Evolutionary conservation across 2,113 vertebrate genomes (phyloP).

Genomic region (Crocuta crocuta): DNA sequence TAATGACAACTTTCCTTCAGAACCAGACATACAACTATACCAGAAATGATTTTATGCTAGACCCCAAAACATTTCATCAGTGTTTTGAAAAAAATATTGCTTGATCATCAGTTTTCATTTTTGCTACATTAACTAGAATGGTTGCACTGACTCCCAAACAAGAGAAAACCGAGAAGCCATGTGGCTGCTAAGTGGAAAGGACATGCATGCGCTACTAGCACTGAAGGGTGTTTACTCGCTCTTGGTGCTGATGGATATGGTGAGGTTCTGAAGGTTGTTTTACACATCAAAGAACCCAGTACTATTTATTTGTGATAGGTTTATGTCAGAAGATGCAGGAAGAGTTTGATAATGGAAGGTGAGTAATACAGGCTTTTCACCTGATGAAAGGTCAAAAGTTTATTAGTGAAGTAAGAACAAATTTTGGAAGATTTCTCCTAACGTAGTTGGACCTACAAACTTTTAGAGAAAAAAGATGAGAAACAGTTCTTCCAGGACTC

Average conservation of each 20-base stretch:
- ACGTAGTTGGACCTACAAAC: background rate
- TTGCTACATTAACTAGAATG: constrained; percentile 31
- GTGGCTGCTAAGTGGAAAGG: background rate
- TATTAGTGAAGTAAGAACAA: constrained; percentile 57
- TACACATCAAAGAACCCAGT: constrained; percentile 26
- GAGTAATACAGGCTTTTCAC: constrained; percentile 60
- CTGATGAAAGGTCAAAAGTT: constrained; percentile 66
- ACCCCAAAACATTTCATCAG: constrained; percentile 12
- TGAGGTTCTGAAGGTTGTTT: background rate
- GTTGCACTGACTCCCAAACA: background rate
- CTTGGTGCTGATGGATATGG: background rate
- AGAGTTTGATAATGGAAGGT: constrained; percentile 52
- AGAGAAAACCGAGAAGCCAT: constrained; percentile 20
- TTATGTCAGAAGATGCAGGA: constrained; percentile 43
- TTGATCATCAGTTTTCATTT: constrained; percentile 39
- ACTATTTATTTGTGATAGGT: constrained; percentile 50
- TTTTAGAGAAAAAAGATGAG: background rate
- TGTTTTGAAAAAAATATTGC: constrained; percentile 32
- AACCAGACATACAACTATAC: background rate
- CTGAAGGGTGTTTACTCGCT: background rate
- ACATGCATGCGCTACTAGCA: background rate
- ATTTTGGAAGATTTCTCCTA: constrained; percentile 34
- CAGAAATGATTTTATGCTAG: constrained; percentile 26
- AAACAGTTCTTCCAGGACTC: constrained; percentile 42
- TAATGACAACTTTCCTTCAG: constrained; percentile 13